Conservation (phyloP, 2,888 invertebrate genomes). For the Cabera pusaria region DNA sequence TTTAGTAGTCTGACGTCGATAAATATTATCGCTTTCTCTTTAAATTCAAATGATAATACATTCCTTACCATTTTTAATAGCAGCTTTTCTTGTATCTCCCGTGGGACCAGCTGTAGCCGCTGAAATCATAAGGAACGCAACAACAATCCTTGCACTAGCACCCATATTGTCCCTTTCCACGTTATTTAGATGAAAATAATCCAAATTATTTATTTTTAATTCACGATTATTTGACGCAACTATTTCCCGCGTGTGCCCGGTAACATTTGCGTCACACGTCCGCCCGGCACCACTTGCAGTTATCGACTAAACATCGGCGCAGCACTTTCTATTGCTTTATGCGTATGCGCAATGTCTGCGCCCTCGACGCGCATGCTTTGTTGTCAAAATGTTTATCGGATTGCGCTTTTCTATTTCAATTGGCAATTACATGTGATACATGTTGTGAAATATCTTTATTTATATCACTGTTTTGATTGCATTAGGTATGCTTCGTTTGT, state of each 20-base stretch:
- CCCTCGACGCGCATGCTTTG: conserved; percentile 40
- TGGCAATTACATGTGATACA: conserved; percentile 28
- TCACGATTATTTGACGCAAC: conserved; percentile 66
- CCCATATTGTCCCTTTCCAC: conserved; percentile 63
- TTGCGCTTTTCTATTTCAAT: conserved; percentile 41
- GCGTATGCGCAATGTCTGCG: conserved; percentile 61
- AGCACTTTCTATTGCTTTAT: conserved; percentile 78
- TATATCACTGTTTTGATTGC: conserved; percentile 24
- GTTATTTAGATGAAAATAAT: conserved; percentile 32
- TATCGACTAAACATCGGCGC: conserved; percentile 64
- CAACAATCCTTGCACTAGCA: conserved; percentile 72
- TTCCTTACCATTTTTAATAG: conserved; percentile 57
- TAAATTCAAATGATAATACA: neutral
- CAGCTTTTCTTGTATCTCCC: conserved; percentile 53
- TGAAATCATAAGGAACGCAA: conserved; percentile 65
- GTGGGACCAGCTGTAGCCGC: conserved; percentile 64
- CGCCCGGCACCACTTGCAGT: conserved; percentile 53
- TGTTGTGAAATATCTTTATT: conserved; percentile 28
- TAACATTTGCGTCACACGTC: conserved; percentile 76
- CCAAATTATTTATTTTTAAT: conserved; percentile 36
- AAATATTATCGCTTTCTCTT: no score
- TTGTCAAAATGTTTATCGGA: conserved; percentile 35
- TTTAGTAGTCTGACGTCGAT: no score
- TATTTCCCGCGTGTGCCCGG: conserved; percentile 74
- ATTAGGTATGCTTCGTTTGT: no score